A percentile compares a stretch with the other conserved stretches of the same genome.
Evolutionary conservation across 2,888 invertebrate species (phyloP).

Genomic region (Thereva unica): DNA sequence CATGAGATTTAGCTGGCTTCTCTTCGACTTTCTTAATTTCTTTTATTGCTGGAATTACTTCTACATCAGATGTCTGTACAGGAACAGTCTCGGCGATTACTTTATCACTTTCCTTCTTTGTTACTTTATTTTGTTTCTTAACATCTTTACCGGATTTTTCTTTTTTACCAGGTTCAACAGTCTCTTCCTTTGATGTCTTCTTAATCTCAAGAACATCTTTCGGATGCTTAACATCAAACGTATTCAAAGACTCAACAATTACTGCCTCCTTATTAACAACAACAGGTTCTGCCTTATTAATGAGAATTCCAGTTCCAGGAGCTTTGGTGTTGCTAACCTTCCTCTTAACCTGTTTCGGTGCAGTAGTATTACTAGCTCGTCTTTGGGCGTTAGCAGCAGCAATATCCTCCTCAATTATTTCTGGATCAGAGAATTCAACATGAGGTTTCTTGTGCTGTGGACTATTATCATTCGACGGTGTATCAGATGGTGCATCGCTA

Average conservation of each 20-base stretch:
- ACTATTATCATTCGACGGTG: conserved; percentile 38
- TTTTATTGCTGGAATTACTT: conserved; percentile 20
- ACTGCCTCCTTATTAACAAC: conserved; percentile 45
- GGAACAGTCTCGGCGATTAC: conserved; percentile 46
- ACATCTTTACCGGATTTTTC: conserved; percentile 47
- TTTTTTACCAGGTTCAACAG: conserved; percentile 47
- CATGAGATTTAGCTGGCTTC: conserved; percentile 45
- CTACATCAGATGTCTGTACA: conserved; percentile 34
- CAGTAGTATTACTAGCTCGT: conserved; percentile 1
- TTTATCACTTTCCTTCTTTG: conserved; percentile 45
- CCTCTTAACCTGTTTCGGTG: conserved; percentile 34
- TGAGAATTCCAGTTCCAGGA: conserved; percentile 50
- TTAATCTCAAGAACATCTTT: conserved; percentile 70
- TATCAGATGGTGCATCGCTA: conserved; percentile 40
- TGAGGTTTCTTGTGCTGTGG: conserved; percentile 45
- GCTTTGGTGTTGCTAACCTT: conserved; percentile 45
- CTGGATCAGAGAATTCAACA: conserved; percentile 56
- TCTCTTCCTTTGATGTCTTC: conserved; percentile 48
- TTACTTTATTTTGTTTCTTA: conserved; percentile 47
- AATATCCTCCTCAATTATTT: conserved; percentile 47
- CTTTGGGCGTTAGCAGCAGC: conserved; percentile 3
- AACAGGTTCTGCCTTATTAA: conserved; percentile 53
- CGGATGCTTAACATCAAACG: conserved; percentile 78
- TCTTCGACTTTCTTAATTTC: conserved; percentile 42
- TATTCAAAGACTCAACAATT: conserved; percentile 63